Percentiles rank a stretch among this genome's conserved stretches.
Evolutionary conservation across 2,797 vertebrate genomes (phyloP).

Genomic region (Phylloscopus collybita): DNA sequence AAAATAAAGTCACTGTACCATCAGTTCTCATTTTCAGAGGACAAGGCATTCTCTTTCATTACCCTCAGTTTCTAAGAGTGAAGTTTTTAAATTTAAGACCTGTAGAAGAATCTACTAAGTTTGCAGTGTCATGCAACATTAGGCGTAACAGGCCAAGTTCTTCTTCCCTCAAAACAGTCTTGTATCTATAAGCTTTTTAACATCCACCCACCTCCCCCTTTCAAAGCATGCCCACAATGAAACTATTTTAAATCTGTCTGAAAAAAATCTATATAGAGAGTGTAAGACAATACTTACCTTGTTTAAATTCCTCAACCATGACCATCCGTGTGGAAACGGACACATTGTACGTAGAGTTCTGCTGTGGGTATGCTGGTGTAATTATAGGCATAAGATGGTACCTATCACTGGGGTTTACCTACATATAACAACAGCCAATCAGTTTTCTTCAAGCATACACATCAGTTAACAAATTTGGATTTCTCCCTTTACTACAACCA

Average conservation of each 20-base stretch:
- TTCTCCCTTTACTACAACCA: constrained; percentile 73
- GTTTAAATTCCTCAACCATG: constrained; percentile 91
- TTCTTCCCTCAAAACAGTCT: background rate
- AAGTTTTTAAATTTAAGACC: background rate
- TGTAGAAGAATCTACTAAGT: background rate
- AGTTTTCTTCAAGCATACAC: constrained; percentile 82
- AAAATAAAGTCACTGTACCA: background rate
- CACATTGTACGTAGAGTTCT: constrained; percentile 93
- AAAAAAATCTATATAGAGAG: constrained; percentile 61
- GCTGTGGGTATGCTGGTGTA: constrained; percentile 91
- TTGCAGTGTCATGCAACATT: background rate
- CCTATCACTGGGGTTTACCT: constrained; percentile 90
- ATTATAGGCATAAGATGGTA: constrained; percentile 95
- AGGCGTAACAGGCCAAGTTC: background rate
- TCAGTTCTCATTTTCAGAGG: background rate
- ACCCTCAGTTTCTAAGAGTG: background rate
- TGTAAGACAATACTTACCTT: constrained; percentile 82
- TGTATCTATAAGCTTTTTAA: background rate
- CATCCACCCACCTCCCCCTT: background rate
- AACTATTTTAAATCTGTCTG: constrained; percentile 9
- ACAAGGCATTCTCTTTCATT: background rate
- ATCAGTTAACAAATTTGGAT: constrained; percentile 76
- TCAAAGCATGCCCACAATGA: background rate
- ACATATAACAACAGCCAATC: constrained; percentile 83
- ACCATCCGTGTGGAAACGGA: constrained; percentile 88